Evolutionary conservation across 2,113 vertebrate species (phyloP).

Genomic region (Dolichotis patagonum): DNA sequence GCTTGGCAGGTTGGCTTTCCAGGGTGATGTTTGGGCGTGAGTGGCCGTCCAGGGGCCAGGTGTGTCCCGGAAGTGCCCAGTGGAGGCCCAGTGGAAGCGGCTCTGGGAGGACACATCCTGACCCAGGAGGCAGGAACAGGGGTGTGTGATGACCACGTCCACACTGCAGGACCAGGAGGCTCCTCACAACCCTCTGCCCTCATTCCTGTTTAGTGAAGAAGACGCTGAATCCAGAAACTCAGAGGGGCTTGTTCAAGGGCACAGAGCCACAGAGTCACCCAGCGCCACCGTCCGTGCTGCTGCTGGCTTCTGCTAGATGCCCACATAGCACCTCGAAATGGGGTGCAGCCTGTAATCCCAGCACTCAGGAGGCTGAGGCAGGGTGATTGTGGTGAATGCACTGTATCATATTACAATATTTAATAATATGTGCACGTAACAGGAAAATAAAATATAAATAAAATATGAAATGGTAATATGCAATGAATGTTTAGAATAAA

Average conservation of each 20-base stretch:
- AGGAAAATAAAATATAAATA: background rate
- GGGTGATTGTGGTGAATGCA: background rate
- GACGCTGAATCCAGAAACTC: background rate
- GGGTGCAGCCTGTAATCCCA: background rate
- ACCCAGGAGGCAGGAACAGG: background rate
- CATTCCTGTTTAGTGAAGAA: background rate
- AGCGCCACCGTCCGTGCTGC: background rate
- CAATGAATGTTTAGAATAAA: background rate
- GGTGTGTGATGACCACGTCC: background rate
- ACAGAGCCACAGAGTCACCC: background rate
- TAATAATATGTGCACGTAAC: background rate
- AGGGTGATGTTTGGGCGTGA: background rate
- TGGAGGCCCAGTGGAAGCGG: background rate
- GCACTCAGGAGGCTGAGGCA: background rate
- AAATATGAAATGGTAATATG: background rate
- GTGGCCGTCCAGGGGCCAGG: background rate
- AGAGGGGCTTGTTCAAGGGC: background rate
- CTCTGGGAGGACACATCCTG: background rate
- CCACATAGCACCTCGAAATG: fast-evolving
- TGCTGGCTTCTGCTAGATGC: background rate
- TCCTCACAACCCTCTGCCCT: background rate
- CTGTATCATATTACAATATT: background rate
- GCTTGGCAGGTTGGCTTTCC: background rate
- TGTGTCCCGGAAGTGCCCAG: fast-evolving
- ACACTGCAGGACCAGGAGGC: background rate